Base-by-base conservation (phyloP, 1,140 invertebrate species). In the Bombus soroeensis region DNA sequence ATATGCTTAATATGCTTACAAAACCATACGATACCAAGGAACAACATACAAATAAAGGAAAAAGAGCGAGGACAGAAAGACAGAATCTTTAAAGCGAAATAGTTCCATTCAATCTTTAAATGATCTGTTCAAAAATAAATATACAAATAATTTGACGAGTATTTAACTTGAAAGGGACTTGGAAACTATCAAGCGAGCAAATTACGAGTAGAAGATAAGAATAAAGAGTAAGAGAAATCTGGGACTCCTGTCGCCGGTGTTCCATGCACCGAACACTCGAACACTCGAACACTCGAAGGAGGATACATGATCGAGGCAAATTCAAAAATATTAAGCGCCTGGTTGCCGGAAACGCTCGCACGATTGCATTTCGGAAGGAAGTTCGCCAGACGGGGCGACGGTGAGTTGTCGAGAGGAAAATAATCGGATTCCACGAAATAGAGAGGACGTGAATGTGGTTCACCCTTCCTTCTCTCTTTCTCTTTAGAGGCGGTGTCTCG, bases 341-440 rank as follows among this genome's bases (percentile, higher is more conserved):
- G 66, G 13, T 68, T 41, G 72, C 28, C 76, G 83, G 57, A 70
- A 62, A 72, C 74, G 43, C 34, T 83, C 22, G 76, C 39, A n/a
- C 76, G 76, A 85, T 84, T 79, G 81, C 75, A 64, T 39, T 39
- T 39, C 47, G 41, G 66, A 62, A 77, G 71, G 83, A 84, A 85
- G 71, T 62, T 74, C 73, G 73, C 53, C 88, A 85, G 88, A 90
- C 81, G 88, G 72, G 32, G 28, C 74, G 86, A 89, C 73, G 39
- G 53, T 70, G 83, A 87, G 66, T 77, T 85, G 81, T 85, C 78
- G 81, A 90, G 89, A 87, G 83, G 89, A 90, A 90, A 90, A 90
- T 88, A 90, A 90, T 90, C 88, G 89, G 88, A 90, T 90, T 90
- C 75, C 64, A 64, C 80, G 83, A 79, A 88, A 90, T 41, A 62